These are phyloP conservation scores for Andinoacara biseriatus DNA, from an alignment of 2,113 vertebrate genomes.

Conservation along the genomic window DNA sequence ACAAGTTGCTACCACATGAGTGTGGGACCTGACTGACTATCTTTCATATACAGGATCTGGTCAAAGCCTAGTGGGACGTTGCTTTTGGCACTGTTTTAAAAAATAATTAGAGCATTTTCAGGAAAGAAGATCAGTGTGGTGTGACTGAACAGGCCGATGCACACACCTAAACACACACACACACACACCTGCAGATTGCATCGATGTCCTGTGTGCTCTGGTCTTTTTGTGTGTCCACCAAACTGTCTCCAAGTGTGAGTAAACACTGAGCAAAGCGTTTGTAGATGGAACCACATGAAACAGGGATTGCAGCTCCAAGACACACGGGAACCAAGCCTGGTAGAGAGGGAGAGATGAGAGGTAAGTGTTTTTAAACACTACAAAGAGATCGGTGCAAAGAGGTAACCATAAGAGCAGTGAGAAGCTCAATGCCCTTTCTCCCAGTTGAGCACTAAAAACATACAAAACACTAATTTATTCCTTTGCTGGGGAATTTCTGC, in stretches of 20 bases:
- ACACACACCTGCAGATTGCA: conserved; percentile 88
- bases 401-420: not conserved
- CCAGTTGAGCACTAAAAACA: not conserved
- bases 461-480: not conserved
- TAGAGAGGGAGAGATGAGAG: conserved; percentile 2
- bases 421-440: not conserved
- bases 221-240: conserved; percentile 80
- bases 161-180: conserved; percentile 4
- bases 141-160: not conserved
- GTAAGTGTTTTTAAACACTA: not conserved
- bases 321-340: conserved; percentile 64
- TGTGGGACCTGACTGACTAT: no score
- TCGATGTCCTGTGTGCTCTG: conserved; percentile 84
- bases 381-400: not conserved
- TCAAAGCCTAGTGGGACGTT: not conserved
- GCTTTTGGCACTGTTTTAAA: not conserved
- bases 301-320: conserved; percentile 68
- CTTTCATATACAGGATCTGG: no score
- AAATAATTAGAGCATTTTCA: not conserved
- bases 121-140: not conserved
- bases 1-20: no score
- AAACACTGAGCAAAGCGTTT: conserved; percentile 93
- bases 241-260: conserved; percentile 89
- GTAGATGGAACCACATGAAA: conserved; percentile 90
- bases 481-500: not conserved